Conservation (phyloP, 2,113 vertebrate species). For the Notarius quadriscutis region DNA sequence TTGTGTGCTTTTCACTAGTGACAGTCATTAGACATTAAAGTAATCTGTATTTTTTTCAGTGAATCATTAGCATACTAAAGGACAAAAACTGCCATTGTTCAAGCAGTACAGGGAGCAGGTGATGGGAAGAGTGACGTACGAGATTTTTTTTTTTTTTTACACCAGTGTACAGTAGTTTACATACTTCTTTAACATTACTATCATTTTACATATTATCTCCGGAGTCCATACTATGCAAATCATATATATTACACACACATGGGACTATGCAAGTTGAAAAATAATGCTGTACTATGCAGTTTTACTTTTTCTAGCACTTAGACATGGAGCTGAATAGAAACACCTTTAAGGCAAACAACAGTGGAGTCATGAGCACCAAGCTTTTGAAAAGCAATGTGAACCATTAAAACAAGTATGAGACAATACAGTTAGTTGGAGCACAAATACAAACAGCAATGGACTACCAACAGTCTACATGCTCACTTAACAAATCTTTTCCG, state of each 20-base stretch:
- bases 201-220: background rate
- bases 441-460: slow-evolving; percentile 49
- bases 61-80: background rate
- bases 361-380: slow-evolving; percentile 48
- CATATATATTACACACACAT: background rate
- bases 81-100: slow-evolving; percentile 10
- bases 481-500: slow-evolving; percentile 35
- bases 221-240: slow-evolving; percentile 1
- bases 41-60: slow-evolving; percentile 5
- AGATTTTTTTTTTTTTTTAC: background rate
- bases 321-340: slow-evolving; percentile 39
- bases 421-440: slow-evolving; percentile 44
- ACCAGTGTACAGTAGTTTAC: background rate
- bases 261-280: background rate
- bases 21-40: slow-evolving; percentile 28
- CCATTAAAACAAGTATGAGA: slow-evolving; percentile 44
- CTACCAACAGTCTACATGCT: slow-evolving; percentile 37
- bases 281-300: slow-evolving; percentile 5
- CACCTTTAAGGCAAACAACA: slow-evolving; percentile 46
- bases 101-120: slow-evolving; percentile 22
- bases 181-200: background rate
- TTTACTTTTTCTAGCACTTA: slow-evolving; percentile 10
- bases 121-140: background rate
- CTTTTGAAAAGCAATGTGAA: slow-evolving; percentile 45
- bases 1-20: slow-evolving; percentile 45